phyloP scores from a whole-genome alignment of 1,140 invertebrate species.

The Acromyrmex heyeri region DNA sequence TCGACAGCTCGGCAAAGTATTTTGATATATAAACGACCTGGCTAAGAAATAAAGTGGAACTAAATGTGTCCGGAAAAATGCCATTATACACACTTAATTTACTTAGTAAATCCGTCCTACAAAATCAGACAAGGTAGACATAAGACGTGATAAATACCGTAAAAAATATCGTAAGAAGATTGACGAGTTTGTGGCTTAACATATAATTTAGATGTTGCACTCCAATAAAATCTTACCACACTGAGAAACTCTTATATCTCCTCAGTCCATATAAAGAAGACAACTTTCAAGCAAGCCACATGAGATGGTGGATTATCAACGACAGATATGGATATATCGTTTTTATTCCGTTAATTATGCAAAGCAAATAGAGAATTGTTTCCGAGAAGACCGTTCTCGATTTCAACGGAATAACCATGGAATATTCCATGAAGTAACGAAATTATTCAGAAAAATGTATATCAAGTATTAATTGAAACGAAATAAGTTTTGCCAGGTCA shows the following conservation, averaged over 20 bases:
- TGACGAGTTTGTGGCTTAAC: background rate
- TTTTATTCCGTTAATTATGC: background rate
- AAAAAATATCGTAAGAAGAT: background rate
- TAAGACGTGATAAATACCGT: background rate
- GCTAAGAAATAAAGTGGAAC: conserved; percentile 2
- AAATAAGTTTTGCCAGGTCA: background rate
- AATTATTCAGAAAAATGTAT: background rate
- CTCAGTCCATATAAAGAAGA: background rate
- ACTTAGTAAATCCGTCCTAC: background rate
- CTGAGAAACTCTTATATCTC: background rate
- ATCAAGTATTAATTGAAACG: conserved; percentile 10
- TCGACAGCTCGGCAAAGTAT: background rate
- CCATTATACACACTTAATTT: background rate
- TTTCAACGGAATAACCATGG: background rate
- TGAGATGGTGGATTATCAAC: background rate
- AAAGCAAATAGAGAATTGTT: background rate
- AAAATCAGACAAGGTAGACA: background rate
- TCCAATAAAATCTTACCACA: background rate
- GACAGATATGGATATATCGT: background rate
- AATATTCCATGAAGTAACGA: background rate
- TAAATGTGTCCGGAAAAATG: background rate
- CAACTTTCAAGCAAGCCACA: background rate
- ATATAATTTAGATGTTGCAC: background rate
- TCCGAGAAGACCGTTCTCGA: background rate
- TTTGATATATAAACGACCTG: background rate